phyloP scores from a whole-genome alignment of 2,797 vertebrate species.

The Notolabrus celidotus region DNA sequence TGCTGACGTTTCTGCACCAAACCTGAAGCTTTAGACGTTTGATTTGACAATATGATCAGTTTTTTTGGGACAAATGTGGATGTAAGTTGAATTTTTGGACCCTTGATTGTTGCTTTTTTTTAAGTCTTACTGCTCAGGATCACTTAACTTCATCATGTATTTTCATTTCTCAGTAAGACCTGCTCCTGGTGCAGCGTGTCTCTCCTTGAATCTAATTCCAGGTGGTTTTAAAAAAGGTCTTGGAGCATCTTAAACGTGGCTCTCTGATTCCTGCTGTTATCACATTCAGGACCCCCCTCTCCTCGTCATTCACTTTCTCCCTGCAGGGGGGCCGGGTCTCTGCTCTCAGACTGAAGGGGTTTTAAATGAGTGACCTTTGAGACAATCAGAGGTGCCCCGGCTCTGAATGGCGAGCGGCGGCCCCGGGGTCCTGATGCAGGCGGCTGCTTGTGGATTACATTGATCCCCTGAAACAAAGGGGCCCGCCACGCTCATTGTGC shows the following conservation, averaged over 20 bases:
- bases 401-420: slow-evolving; percentile 54
- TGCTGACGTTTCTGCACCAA: not conserved
- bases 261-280: slow-evolving; percentile 25
- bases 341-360: slow-evolving; percentile 37
- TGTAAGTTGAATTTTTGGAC: not conserved
- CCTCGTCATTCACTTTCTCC: slow-evolving; percentile 23
- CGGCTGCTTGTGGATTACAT: slow-evolving; percentile 71
- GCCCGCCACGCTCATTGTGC: slow-evolving; percentile 45
- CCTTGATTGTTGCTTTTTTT: not conserved
- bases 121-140: not conserved
- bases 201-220: slow-evolving; percentile 8
- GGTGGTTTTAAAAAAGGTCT: slow-evolving; percentile 20
- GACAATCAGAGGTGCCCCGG: slow-evolving; percentile 68
- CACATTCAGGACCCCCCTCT: not conserved
- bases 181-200: not conserved
- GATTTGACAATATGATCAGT: not conserved
- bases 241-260: not conserved
- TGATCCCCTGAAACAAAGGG: slow-evolving; percentile 80
- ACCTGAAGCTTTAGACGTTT: not conserved
- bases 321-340: slow-evolving; percentile 41
- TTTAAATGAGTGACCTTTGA: slow-evolving; percentile 78
- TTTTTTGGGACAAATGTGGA: not conserved
- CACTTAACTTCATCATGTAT: too few relatives aligned
- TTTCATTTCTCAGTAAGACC: too few relatives aligned
- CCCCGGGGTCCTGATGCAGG: slow-evolving; percentile 51